Evolutionary conservation across 2,797 vertebrate genomes (phyloP), one percentile per base, ranked within the genome.

Genomic region (Natrix natrix): DNA sequence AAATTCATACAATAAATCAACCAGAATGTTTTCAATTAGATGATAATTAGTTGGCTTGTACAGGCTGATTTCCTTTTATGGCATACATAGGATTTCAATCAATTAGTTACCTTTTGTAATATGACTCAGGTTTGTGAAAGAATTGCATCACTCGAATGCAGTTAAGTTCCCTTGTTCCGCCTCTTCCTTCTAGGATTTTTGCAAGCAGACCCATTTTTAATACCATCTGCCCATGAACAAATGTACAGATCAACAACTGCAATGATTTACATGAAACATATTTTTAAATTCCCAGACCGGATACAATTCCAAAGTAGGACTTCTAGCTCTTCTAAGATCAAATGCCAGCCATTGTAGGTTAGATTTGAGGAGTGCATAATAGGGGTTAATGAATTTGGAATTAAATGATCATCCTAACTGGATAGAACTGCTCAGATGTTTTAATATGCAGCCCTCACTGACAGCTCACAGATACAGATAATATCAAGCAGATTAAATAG

Each of bases 341-440:
- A 97, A 97, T 96, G 96, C 66, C 60, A 95, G 97, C 97, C 97
- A 97, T 97, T 97, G 96, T 97, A 98, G 97, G 98, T 98, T 98
- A 98, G 97, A 95, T 97, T 97, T 93, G 96, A 97, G 97, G 97
- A 97, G 97, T 98, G 97, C 92, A 98, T 98, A 98, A 97, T 94
- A 98, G 98, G 98, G 98, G 97, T 98, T 98, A 98, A 98, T 98
- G 98, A 98, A 98, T 98, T 98, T 98, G 98, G 98, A 98, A 98
- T 98, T 98, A 98, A 98, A 97, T 97, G 97, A 98, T 98, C 98
- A 97, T 98, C 98, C 96, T 97, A 98, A 97, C 97, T 98, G 98
- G 98, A 98, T 98, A 97, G 97, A 98, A 96, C 97, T 97, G 97
- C 97, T 98, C 96, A 97, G 97, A 97, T 98, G 97, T 98, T 98